A percentile compares a stretch with the other conserved stretches of the same genome.
These are phyloP conservation scores for Callionymus lyra DNA, from an alignment of 2,113 vertebrate species.

Conservation along the genomic window DNA sequence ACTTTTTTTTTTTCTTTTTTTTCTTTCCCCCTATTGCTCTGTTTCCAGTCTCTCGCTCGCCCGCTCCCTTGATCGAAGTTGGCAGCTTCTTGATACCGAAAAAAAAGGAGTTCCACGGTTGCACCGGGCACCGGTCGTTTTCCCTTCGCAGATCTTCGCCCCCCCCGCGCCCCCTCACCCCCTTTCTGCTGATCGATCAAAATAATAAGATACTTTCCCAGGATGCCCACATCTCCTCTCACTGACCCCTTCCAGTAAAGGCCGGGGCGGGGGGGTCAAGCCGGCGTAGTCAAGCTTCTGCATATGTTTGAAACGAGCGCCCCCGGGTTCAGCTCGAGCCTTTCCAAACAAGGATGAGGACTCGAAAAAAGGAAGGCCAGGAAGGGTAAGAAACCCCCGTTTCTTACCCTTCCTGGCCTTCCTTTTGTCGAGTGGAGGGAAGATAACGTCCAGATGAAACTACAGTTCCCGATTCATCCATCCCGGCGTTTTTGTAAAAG, in stretches of 20 bases:
- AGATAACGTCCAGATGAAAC: slow-evolving; percentile 10
- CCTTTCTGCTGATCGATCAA: slow-evolving; percentile 44
- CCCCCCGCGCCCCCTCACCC: slow-evolving; percentile 25
- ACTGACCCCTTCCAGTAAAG: no score
- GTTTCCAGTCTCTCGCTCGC: slow-evolving; percentile 14
- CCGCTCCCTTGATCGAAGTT: slow-evolving; percentile 28
- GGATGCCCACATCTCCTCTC: slow-evolving; percentile 32
- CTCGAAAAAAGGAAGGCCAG: no score
- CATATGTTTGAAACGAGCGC: no score
- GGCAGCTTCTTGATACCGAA: slow-evolving; percentile 38
- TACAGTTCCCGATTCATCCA: slow-evolving; percentile 15
- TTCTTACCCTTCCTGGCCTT: no score
- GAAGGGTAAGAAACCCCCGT: slow-evolving; percentile 1
- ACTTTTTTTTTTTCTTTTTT: slow-evolving; percentile 32
- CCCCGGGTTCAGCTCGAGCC: no score
- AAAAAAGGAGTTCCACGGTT: slow-evolving; percentile 51
- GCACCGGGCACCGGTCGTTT: slow-evolving; percentile 31
- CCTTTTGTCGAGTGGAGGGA: slow-evolving; percentile 10
- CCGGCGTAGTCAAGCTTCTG: slow-evolving; percentile 10
- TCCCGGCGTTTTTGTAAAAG: slow-evolving; percentile 14
- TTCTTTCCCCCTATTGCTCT: slow-evolving; percentile 12
- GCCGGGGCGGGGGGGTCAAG: no score
- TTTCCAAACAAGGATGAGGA: no score
- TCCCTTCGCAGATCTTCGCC: slow-evolving; percentile 29
- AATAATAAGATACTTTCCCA: slow-evolving; percentile 57